Evolutionary conservation across 2,888 invertebrate genomes (phyloP), one percentile per base, ranked within the genome.

Genomic region (Metalampra italica): DNA sequence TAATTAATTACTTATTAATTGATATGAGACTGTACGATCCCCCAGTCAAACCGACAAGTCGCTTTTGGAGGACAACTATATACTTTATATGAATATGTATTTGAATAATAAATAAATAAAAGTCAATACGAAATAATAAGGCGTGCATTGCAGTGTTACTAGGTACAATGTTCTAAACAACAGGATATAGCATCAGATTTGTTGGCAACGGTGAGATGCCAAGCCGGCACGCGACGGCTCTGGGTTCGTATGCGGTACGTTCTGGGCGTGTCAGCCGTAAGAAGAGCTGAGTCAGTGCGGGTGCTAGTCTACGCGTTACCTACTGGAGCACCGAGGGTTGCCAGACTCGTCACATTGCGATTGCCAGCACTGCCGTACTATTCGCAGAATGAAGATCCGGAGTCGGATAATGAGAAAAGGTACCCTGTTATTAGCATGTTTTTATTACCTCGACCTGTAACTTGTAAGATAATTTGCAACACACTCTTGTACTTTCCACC

Each of bases 121-220:
- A n/a, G n/a, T n/a, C n/a, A n/a, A n/a, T n/a, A n/a, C n/a, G 22
- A 22, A 22, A 22, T 22, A 2, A 5, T 22, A 22, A 22, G 22
- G 22, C 22, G 2, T 22, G 22, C 22, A 22, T 22, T 22, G 22
- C 22, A 22, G 22, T 22, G 22, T 34, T 34, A 7, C 4, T 11
- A 34, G 1, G 3, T 34, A 11, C 2, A 34, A 11, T 34, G 34
- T 34, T 34, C 34, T 11, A 11, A 34, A 34, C 11, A n/a, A 4
- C 29, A 50, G 50, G 50, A 29, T n/a, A 46, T n/a, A 1, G 46
- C 37, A 41, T 45, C 66, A 12, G 85, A 86, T 53, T 64, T 84
- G 22, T 62, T 97, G 55, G 97, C 96, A 9, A 97, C 97, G 1
- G 97, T 97, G 70, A 92, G 97, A 53, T 98, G 98, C 75, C 98